Percentiles rank a stretch among this genome's conserved stretches.
Evolutionary conservation across 2,797 vertebrate species (phyloP).

Genomic region (Chloroceryle amazona): DNA sequence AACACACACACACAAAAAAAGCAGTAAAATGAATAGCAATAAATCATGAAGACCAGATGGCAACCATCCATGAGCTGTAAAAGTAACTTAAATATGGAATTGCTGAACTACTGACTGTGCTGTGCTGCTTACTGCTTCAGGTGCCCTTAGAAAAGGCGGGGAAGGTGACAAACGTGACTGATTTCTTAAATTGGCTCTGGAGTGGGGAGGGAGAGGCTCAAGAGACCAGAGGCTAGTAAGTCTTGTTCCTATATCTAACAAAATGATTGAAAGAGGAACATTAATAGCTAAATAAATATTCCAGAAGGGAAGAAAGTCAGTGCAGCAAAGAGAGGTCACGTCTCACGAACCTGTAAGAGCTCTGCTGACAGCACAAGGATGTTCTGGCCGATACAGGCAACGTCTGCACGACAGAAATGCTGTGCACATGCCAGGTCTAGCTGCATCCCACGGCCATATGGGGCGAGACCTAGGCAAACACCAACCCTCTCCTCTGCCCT

Average conservation of each 20-base stretch:
- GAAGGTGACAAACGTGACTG: conserved; percentile 31
- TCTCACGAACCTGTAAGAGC: not conserved
- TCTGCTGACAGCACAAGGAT: not conserved
- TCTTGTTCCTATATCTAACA: not conserved
- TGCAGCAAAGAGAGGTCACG: not conserved
- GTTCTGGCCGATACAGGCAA: not conserved
- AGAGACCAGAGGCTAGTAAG: not conserved
- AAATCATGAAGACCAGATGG: conserved; percentile 67
- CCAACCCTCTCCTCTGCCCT: conserved; percentile 32
- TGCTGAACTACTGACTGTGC: conserved; percentile 43
- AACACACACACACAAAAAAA: not conserved
- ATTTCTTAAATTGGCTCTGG: conserved; percentile 15
- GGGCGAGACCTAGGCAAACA: conserved; percentile 50
- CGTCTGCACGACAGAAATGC: fast-evolving
- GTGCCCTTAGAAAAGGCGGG: conserved; percentile 40
- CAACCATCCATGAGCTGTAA: conserved; percentile 51
- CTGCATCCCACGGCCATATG: conserved; percentile 52
- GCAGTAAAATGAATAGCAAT: conserved; percentile 57
- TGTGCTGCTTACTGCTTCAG: conserved; percentile 49
- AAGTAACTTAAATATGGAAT: conserved; percentile 34
- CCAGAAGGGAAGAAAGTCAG: not conserved
- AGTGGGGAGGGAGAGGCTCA: not conserved
- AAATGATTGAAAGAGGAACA: not conserved
- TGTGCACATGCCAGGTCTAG: conserved; percentile 52
- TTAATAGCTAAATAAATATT: conserved; percentile 11